Evolutionary conservation across 2,113 vertebrate species (phyloP), one percentile per base, ranked within the genome.

Genomic region (Sula dactylatra): DNA sequence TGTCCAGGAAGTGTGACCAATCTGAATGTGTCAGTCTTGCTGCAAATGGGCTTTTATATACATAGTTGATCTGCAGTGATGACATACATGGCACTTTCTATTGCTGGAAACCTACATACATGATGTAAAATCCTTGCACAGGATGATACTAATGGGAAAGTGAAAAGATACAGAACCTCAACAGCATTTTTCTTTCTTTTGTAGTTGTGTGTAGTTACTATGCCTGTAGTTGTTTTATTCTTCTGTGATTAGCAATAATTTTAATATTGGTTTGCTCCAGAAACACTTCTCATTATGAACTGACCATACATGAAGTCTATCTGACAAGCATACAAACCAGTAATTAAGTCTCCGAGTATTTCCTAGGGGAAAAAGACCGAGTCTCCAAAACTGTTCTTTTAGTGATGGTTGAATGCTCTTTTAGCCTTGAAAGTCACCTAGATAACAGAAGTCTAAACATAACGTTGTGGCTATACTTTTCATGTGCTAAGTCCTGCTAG

Each of bases 1-100:
- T 0, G 0, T 4, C 6, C 0, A 2, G 45, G 61, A 80, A n/a
- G 6, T 3, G 27, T 71, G 47, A 31, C 36, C 71, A 7, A 47
- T 25, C 31, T 42, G 47, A 34, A 32, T 26, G 31, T n/a, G 42
- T 56, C 42, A 47, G 13, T 13, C 25, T 59, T 47, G 31, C 52
- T 58, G 58, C 9, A 77, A 58, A 81, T 1, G 3, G 22, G 11
- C 2, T 71, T 58, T 3, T 9, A 3, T 10, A 21, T 32, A 4
- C 1, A 3, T 10, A 25, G 16, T 4, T 47, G 16, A 18, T 21
- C 16, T 31, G 3, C 26, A 58, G 38, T 19, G 24, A 13, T 16
- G 11, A 19, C 16, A 25, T 7, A 20, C 7, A 8, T 4, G 29
- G 17, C 22, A 12, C 22, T 54, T 80, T 40, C 49, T 67, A 32